Percentiles rank a stretch among this genome's conserved stretches.
phyloP scores from a whole-genome alignment of 2,888 invertebrate species.

The Rhynchonema sp. region DNA sequence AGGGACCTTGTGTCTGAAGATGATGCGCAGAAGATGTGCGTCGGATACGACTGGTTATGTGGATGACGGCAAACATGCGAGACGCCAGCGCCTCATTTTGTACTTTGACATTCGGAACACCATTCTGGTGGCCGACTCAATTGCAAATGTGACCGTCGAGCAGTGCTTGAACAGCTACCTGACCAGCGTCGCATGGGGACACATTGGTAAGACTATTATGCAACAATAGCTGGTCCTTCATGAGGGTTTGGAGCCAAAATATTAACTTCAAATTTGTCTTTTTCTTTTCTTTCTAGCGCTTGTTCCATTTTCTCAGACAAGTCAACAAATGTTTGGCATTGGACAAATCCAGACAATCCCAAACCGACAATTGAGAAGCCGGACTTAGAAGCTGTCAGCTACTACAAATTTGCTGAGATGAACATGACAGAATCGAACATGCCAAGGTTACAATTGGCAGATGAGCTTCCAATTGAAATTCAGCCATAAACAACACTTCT shows the following conservation, averaged over 20 bases:
- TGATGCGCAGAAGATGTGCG: too few relatives aligned
- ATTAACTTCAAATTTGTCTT: too few relatives aligned
- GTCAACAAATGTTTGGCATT: too few relatives aligned
- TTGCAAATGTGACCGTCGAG: conserved; percentile 1
- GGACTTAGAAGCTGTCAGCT: background rate
- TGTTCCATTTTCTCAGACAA: too few relatives aligned
- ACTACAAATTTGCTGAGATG: background rate
- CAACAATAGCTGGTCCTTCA: too few relatives aligned
- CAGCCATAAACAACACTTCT: background rate
- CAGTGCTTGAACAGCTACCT: conserved; percentile 1
- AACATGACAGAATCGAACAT: background rate
- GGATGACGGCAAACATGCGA: too few relatives aligned
- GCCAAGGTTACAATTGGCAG: too few relatives aligned
- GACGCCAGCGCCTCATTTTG: background rate
- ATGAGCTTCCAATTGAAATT: too few relatives aligned
- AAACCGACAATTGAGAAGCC: background rate
- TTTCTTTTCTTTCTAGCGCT: too few relatives aligned
- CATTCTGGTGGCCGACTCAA: conserved; percentile 1
- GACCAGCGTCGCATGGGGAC: conserved; percentile 1
- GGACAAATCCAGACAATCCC: background rate
- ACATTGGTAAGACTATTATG: background rate
- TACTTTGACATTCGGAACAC: conserved; percentile 2
- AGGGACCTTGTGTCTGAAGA: too few relatives aligned
- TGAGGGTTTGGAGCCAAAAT: too few relatives aligned
- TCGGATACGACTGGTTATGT: too few relatives aligned